phyloP scores from a whole-genome alignment of 2,888 invertebrate genomes.

The Drosophila siamana region DNA sequence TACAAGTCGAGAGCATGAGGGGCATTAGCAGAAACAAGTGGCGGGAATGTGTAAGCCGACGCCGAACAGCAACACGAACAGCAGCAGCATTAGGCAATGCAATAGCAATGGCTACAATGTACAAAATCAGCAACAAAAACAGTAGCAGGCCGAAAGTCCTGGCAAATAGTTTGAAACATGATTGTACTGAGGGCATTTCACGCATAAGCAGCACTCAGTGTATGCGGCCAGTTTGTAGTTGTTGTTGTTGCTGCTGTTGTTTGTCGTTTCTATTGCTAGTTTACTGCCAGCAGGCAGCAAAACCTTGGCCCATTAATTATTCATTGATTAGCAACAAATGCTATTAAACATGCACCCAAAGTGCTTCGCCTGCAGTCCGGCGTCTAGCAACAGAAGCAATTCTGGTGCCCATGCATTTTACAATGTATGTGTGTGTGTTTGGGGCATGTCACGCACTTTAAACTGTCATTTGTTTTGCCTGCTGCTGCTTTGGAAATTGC shows the following conservation, averaged over 20 bases:
- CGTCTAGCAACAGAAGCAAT: constrained; percentile 42
- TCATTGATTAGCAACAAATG: constrained; percentile 83
- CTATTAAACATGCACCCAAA: constrained; percentile 78
- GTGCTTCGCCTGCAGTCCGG: constrained; percentile 57
- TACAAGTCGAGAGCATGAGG: constrained; percentile 3
- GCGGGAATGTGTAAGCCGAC: constrained; percentile 65
- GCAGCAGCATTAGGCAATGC: constrained; percentile 41
- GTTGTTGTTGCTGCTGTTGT: constrained; percentile 14
- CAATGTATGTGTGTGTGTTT: constrained; percentile 5
- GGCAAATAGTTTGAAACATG: constrained; percentile 60
- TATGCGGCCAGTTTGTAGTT: constrained; percentile 4
- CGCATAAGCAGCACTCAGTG: constrained; percentile 33
- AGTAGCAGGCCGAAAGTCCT: constrained; percentile 30
- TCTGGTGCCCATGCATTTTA: not conserved
- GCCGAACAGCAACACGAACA: constrained; percentile 54
- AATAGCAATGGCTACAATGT: constrained; percentile 13
- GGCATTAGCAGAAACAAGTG: constrained; percentile 55
- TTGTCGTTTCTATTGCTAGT: constrained; percentile 35
- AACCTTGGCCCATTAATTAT: constrained; percentile 81
- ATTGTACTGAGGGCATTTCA: constrained; percentile 43
- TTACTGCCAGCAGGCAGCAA: constrained; percentile 50
- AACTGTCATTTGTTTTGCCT: constrained; percentile 74
- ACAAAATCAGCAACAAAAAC: not conserved
- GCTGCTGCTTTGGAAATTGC: constrained; percentile 68
- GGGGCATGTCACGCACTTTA: constrained; percentile 61